phyloP scores from a whole-genome alignment of 2,113 vertebrate species.

The Mustela lutreola region DNA sequence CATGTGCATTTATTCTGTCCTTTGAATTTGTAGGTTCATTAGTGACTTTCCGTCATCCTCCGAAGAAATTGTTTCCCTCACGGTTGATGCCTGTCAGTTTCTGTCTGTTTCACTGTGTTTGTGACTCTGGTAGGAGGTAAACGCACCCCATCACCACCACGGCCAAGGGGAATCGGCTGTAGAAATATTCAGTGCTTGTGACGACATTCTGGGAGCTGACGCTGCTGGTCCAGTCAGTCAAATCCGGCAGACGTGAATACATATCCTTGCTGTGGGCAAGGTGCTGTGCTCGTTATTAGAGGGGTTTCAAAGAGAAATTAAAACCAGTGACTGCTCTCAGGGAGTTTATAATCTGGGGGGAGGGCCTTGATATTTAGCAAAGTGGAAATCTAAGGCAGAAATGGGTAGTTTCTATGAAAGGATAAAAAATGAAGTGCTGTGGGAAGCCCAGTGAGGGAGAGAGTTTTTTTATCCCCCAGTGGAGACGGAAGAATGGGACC shows the following conservation, averaged over 20 bases:
- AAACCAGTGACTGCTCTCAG: conserved; percentile 44
- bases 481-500: neutral
- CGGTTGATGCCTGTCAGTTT: neutral
- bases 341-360: conserved; percentile 64
- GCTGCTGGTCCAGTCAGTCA: neutral
- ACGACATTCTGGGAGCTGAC: neutral
- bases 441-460: neutral
- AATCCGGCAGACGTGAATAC: conserved; percentile 1
- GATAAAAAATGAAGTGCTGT: neutral
- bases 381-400: conserved; percentile 54
- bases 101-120: rapidly evolving
- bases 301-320: conserved; percentile 57
- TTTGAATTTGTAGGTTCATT: conserved; percentile 48
- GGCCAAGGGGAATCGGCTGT: neutral
- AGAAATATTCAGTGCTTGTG: conserved; percentile 30
- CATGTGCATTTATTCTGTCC: neutral
- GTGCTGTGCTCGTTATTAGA: neutral
- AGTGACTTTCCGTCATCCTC: conserved; percentile 41
- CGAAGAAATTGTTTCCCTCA: conserved; percentile 10
- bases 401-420: neutral
- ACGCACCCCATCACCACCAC: neutral
- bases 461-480: neutral
- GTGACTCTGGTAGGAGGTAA: conserved; percentile 37
- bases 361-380: conserved; percentile 41
- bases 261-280: conserved; percentile 60